Base-by-base conservation (phyloP, 2,888 invertebrate species). In the Phengaris arion region DNA sequence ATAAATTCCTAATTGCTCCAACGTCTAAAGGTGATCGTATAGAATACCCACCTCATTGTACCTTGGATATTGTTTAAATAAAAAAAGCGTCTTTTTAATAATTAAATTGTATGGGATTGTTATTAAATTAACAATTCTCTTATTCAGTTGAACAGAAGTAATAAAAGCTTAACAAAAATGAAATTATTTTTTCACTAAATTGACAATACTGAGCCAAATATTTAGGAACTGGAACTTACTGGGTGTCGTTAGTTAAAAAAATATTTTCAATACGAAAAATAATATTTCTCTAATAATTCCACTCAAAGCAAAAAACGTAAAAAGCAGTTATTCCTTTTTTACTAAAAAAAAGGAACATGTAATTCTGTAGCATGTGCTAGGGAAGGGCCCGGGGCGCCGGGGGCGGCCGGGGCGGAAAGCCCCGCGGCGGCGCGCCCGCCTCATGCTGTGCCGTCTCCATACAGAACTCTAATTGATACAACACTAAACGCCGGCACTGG, bases 391-490 rank as follows among this genome's bases (percentile, higher is more conserved):
- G 15, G 80, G 79, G 80, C 75, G 74, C 76, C n/a, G 81, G 79
- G 80, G 75, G 74, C 77, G 77, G 79, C 79, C 77, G 77, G 78
- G 79, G 78, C 79, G 78, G 79, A 80, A 78, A 74, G 78, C 80
- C 79, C 83, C 84, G 87, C 82, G 84, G 87, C 82, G 84, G 82
- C 81, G 86, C 79, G 82, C 82, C 81, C 78, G 76, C 78, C 84
- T 85, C 92, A 87, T 83, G 92, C 93, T 91, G 92, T 72, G 92
- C 79, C 85, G 86, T 87, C 87, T 85, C 87, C 84, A 91, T 87
- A 91, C 92, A 92, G 85, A 88, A 87, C 90, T 92, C 92, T 92
- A 93, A 93, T 93, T 92, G 92, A 92, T 90, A 92, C 91, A 91
- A 91, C 91, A 90, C 89, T 90, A 89, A 88, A 87, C 87, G 86